These are phyloP conservation scores for Sebastes schlegelii DNA, from an alignment of 2,113 vertebrate genomes.

Conservation along the genomic window DNA sequence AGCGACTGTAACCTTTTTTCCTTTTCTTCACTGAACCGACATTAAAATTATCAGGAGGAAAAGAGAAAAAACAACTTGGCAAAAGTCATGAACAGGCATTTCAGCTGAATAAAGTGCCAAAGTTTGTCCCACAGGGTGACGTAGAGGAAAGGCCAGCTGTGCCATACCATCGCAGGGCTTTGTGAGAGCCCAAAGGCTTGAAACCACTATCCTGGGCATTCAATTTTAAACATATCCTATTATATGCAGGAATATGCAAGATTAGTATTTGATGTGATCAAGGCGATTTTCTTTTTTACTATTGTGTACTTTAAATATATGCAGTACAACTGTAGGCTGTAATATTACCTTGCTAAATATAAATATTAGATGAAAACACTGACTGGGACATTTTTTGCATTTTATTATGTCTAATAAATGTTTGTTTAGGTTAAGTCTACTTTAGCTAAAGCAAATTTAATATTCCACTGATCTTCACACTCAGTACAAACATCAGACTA, in stretches of 20 bases:
- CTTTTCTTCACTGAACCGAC: constrained; percentile 3
- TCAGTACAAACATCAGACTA: background rate
- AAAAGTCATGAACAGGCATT: constrained; percentile 48
- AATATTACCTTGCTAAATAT: background rate
- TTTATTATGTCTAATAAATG: background rate
- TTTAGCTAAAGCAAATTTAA: background rate
- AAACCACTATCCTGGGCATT: background rate
- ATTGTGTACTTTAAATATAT: background rate
- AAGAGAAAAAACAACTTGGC: constrained; percentile 24
- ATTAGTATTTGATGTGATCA: background rate
- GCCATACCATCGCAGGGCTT: background rate
- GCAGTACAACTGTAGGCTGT: background rate
- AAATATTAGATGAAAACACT: constrained; percentile 10
- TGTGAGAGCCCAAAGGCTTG: background rate
- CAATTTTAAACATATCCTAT: constrained; percentile 1
- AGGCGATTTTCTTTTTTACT: background rate
- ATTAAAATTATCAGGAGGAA: constrained; percentile 31
- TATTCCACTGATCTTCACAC: background rate
- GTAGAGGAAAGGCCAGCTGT: constrained; percentile 44
- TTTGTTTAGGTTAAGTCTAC: background rate
- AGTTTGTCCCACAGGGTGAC: constrained; percentile 40
- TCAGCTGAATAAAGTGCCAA: constrained; percentile 47
- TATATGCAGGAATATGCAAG: background rate
- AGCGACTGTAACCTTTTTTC: background rate
- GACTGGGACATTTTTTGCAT: background rate